Base-by-base conservation (phyloP, 2,888 invertebrate species). In the Actias luna region DNA sequence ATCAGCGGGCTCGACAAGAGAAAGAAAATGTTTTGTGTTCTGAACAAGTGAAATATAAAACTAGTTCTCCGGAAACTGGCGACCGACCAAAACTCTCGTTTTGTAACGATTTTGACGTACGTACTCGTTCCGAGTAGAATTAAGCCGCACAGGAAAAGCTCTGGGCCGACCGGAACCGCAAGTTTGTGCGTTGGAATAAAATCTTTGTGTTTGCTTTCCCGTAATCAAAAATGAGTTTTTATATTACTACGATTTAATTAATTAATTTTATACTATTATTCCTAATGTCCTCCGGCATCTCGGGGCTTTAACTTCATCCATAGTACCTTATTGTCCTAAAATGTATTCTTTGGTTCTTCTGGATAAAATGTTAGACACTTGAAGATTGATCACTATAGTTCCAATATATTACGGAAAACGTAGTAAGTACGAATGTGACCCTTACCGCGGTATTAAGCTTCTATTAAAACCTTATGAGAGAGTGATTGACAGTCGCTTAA, bases 21-120 rank as follows among this genome's bases (percentile, higher is more conserved):
- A 60, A 61, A 58, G 55, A 66, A 61, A 61, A 60, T 59, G 22
- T 62, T 70, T 63, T 69, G 69, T 69, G 67, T 69, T 69, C 69
- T 70, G 68, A 69, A 67, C 72, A 69, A 72, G 66, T 71, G 64
- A 72, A 72, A 71, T 74, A 75, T 72, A 75, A 75, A 79, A 76
- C 69, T 65, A 64, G 65, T 62, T 60, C 63, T 59, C 62, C 69
- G 73, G 71, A 77, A 77, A 73, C 76, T 80, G 82, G 80, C 79
- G 65, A 65, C 33, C 64, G 66, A 76, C 78, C 82, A 81, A 79
- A 76, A 78, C 70, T 75, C 72, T 75, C 74, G 69, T 77, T 80
- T 73, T 64, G 72, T 65, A 72, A 72, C 74, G 66, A 76, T 79
- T 46, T 76, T 75, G 77, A 77, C 76, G 75, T 72, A 76, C 72